Evolutionary conservation across 2,888 invertebrate genomes (phyloP), one percentile per base, ranked within the genome.

Genomic region (Plutella xylostella): DNA sequence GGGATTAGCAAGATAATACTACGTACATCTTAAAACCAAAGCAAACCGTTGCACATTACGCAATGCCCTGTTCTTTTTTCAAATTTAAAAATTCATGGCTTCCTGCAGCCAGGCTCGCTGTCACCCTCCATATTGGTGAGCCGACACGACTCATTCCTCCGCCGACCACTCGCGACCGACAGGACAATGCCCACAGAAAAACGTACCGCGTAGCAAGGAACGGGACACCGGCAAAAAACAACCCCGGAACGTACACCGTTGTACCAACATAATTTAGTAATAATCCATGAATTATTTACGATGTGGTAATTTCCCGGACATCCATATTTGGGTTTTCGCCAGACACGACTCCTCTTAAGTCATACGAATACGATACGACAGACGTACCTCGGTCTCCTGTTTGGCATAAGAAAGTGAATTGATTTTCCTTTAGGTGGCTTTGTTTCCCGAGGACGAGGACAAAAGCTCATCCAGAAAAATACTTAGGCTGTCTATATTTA

Each of bases 271-370:
- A 72, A 79, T 82, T 80, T 70, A 78, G 80, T 77, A 82, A 77
- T 79, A 77, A 71, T 71, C 62, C 63, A 76, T 76, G 78, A 78
- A 80, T 79, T 80, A 82, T 82, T 80, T 76, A 80, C 76, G 68
- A 73, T 70, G 76, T 74, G 72, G 70, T 75, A 74, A 76, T 71
- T 63, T 69, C 68, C 63, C 61, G 65, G 52, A 54, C 57, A 49
- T 57, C 72, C 73, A 63, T 74, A 75, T 77, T 71, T 60, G 73
- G 69, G 52, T 55, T 57, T 62, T 55, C 60, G 61, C 58, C 53
- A 56, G 35, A 19, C 18, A 28, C 60, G 56, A 53, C 58, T 53
- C 54, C 54, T 53, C 59, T 55, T 55, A 56, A 60, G 52, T 56
- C 59, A 53, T 55, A 48, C 51, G 44, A 55, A 55, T 58, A 58